phyloP scores from a whole-genome alignment of 2,888 invertebrate genomes.

The Trissolcus japonicus region DNA sequence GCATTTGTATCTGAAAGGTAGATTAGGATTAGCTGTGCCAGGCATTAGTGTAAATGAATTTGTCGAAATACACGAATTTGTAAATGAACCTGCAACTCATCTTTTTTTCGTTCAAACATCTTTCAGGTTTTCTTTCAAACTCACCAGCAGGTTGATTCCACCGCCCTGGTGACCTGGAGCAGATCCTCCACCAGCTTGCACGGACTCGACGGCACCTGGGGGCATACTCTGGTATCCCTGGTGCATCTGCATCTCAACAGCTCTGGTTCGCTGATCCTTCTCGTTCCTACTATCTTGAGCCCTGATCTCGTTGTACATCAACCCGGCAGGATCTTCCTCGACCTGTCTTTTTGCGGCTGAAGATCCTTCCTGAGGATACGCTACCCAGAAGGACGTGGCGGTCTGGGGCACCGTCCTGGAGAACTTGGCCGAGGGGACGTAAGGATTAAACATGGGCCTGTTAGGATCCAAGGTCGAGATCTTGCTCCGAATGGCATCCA shows the following conservation, averaged over 20 bases:
- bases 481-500: constrained; percentile 67
- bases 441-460: constrained; percentile 2
- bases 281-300: constrained; percentile 18
- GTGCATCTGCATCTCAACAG: constrained; percentile 71
- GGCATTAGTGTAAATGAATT: constrained; percentile 19
- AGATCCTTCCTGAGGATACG: constrained; percentile 58
- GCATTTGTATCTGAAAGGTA: constrained; percentile 73
- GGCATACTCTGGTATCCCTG: constrained; percentile 74
- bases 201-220: constrained; percentile 69
- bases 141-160: constrained; percentile 72
- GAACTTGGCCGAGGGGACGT: constrained; percentile 27
- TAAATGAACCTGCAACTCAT: constrained; percentile 7
- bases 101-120: no score
- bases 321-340: constrained; percentile 45
- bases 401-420: constrained; percentile 53
- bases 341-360: constrained; percentile 59
- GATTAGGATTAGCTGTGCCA: constrained; percentile 43
- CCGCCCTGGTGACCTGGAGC: constrained; percentile 70
- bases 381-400: constrained; percentile 64
- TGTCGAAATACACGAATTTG: constrained; percentile 39
- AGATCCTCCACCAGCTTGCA: constrained; percentile 72
- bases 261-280: constrained; percentile 61
- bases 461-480: constrained; percentile 57
- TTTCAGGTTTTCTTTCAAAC: no score
- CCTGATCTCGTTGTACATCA: constrained; percentile 23